A percentile compares a stretch with the other conserved stretches of the same genome.
phyloP scores from a whole-genome alignment of 1,140 invertebrate genomes.

The Cephus cinctus region DNA sequence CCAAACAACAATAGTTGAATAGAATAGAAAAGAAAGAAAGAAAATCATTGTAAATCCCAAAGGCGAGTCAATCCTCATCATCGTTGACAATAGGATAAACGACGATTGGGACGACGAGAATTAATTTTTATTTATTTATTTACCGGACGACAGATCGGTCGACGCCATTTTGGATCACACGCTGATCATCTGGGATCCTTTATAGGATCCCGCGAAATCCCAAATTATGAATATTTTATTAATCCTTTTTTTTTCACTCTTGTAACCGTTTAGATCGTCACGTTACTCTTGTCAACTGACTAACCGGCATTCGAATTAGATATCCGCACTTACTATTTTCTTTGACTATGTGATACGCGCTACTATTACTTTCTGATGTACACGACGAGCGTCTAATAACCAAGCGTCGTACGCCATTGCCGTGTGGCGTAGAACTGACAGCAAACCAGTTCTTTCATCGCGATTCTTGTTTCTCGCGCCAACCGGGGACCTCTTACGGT shows the following conservation, averaged over 20 bases:
- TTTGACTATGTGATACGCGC: too few relatives aligned
- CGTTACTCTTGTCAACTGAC: too few relatives aligned
- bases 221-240: too few relatives aligned
- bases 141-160: slow-evolving; percentile 56
- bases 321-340: too few relatives aligned
- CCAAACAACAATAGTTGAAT: background rate
- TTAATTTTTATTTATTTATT: slow-evolving; percentile 27
- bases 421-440: slow-evolving; percentile 41
- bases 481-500: too few relatives aligned
- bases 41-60: slow-evolving; percentile 7
- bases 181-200: slow-evolving; percentile 39
- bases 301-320: too few relatives aligned
- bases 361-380: background rate
- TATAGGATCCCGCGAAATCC: slow-evolving; percentile 19
- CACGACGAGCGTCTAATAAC: slow-evolving; percentile 3
- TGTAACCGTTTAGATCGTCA: too few relatives aligned
- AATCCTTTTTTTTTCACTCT: too few relatives aligned
- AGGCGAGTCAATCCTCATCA: slow-evolving; percentile 2
- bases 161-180: slow-evolving; percentile 54
- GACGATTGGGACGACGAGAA: background rate
- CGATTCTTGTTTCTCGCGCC: too few relatives aligned
- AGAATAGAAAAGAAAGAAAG: background rate
- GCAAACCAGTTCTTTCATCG: too few relatives aligned
- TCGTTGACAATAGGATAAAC: slow-evolving; percentile 1
- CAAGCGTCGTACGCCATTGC: slow-evolving; percentile 30